Base-by-base conservation (phyloP, 2,888 invertebrate species). In the Xestoiulus laeticollis region DNA sequence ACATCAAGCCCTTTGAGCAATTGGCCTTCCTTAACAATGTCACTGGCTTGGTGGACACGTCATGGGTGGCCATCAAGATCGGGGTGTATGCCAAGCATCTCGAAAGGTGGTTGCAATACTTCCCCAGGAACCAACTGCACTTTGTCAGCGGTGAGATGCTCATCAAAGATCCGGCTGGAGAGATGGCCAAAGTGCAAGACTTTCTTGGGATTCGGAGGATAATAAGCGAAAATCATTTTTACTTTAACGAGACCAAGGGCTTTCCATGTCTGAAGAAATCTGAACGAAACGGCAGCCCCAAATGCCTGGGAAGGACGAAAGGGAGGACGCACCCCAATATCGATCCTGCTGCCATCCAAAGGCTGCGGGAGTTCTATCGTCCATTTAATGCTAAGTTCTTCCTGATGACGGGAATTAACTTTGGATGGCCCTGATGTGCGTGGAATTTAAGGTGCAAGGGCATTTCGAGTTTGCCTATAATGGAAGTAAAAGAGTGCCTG, bases 351-450 rank as follows among this genome's bases (percentile, higher is more conserved):
- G 95, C 96, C 88, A 94, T 97, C 89, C 95, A 95, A 84, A 96
- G 96, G 91, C 93, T 98, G 90, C 94, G 96, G 88, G 95, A 95
- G 91, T 98, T 97, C 93, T 98, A 97, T 93, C 95, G 95, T 90
- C 96, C 97, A 91, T 97, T 97, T 93, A 98, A 98, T 93, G 96
- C 96, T 92, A 95, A 95, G 91, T 97, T 98, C 92, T 98, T 97
- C 92, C 96, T 97, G 90, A 94, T 98, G 90, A 95, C 98, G n/a
- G 97, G 97, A 4, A 96, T 96, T 92, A 96, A 97, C 92, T 95
- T 98, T 90, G 96, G 96, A 89, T 99, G 99, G 99, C 97, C 97
- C n/a, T n/a, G n/a, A n/a, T n/a, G n/a, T n/a, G n/a, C n/a, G n/a
- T n/a, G n/a, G n/a, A n/a, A n/a, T n/a, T n/a, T n/a, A n/a, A n/a